Evolutionary conservation across 2,113 vertebrate genomes (phyloP), one percentile per base, ranked within the genome.

Genomic region (Coreoperca whiteheadi): DNA sequence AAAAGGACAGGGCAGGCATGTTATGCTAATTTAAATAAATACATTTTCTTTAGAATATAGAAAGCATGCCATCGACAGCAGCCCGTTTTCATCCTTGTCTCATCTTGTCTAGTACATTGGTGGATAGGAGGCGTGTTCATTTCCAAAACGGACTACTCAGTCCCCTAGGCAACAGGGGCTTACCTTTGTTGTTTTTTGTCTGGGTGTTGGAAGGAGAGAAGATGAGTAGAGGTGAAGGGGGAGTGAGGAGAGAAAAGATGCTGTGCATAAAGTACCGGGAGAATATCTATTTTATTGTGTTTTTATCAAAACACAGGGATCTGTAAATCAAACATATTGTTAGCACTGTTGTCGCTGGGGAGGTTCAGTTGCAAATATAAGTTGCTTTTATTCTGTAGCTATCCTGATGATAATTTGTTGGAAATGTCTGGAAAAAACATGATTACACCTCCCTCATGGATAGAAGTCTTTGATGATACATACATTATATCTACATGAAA

Each of bases 101-200:
- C n/a, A n/a, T n/a, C n/a, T 63, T 37, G 34, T 76, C 15, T 65
- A 2, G 8, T 46, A n/a, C 32, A 67, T 4, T 60, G 41, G 32
- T 54, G 69, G 59, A 73, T 41, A 28, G 67, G 21, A 76, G 82
- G 69, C 8, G 51, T 70, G 54, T 61, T 85, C 23, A 79, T 86
- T 88, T 77, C 34, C 63, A 77, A 73, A 57, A 82, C 39, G 34
- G 72, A 60, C 51, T 54, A 28, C 70, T 70, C 32, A 67, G 82
- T 30, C 75, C 74, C 73, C 43, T 7, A 61, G 84, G 86, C 74
- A 54, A 69, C 79, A 2, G 32, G 68, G 73, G 66, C 16, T 81
- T 73, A 85, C 79, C 83, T 83, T 89, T 88, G 86, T 90, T 88
- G 63, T 79, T 53, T 73, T 74, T 65, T 74, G 64, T 90, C 63